Percentiles rank a stretch among this genome's conserved stretches.
Conservation (phyloP, 2,113 vertebrate genomes). For the Lates calcarifer region DNA sequence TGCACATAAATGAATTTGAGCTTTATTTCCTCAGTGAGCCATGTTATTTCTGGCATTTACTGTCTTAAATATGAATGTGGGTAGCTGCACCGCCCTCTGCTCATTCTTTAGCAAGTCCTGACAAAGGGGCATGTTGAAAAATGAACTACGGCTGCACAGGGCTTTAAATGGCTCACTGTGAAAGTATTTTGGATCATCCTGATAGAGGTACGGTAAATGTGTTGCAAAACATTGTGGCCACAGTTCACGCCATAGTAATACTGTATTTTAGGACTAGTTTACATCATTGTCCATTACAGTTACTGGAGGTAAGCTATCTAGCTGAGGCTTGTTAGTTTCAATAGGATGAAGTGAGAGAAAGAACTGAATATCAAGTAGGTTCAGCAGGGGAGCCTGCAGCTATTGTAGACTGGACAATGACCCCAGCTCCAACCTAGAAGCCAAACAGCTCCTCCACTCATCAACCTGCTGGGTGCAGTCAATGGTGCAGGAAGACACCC, state of each 20-base stretch:
- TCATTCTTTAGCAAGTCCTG: constrained; percentile 74
- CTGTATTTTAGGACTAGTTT: constrained; percentile 17
- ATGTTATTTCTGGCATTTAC: constrained; percentile 48
- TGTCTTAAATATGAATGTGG: constrained; percentile 22
- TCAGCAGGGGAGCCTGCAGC: constrained; percentile 73
- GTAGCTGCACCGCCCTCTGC: constrained; percentile 43
- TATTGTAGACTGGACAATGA: constrained; percentile 75
- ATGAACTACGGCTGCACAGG: background rate
- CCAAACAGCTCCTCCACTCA: constrained; percentile 72
- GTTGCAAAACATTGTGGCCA: constrained; percentile 22
- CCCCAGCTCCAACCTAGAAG: constrained; percentile 63
- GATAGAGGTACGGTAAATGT: constrained; percentile 23
- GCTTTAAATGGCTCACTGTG: constrained; percentile 17
- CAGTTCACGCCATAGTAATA: background rate
- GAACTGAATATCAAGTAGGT: constrained; percentile 76
- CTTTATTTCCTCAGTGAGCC: constrained; percentile 23
- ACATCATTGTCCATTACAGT: constrained; percentile 2
- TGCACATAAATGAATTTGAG: constrained; percentile 26
- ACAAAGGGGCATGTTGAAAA: constrained; percentile 57
- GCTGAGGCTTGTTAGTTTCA: constrained; percentile 54
- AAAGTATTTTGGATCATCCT: constrained; percentile 42
- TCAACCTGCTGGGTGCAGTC: constrained; percentile 76
- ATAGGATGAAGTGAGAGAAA: constrained; percentile 59
- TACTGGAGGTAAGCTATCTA: constrained; percentile 31
- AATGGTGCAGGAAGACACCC: constrained; percentile 71